Evolutionary conservation across 2,113 vertebrate species (phyloP).

Genomic region (Oplegnathus fasciatus): DNA sequence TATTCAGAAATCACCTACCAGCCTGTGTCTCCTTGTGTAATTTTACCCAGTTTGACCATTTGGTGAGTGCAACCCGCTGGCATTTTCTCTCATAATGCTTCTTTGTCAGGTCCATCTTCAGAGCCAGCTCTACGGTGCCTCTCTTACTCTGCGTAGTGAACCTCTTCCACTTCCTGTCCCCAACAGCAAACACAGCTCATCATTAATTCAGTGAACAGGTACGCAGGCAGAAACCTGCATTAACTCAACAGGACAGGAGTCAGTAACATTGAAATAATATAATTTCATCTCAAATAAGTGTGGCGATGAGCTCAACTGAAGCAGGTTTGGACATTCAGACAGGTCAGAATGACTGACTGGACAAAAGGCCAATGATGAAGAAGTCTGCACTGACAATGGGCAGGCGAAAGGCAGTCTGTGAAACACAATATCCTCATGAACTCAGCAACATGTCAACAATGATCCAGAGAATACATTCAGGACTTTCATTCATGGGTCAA

Average conservation of each 20-base stretch:
- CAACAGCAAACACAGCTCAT: constrained; percentile 59
- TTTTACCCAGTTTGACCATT: constrained; percentile 68
- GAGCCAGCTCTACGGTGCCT: constrained; percentile 26
- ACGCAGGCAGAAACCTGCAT: background rate
- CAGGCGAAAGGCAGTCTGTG: constrained; percentile 45
- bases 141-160: constrained; percentile 55
- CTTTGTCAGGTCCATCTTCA: constrained; percentile 64
- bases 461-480: constrained; percentile 29
- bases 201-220: constrained; percentile 70
- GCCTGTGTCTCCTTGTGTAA: constrained; percentile 48
- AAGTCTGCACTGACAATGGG: background rate
- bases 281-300: background rate
- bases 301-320: constrained; percentile 7
- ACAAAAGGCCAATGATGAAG: background rate
- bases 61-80: constrained; percentile 42
- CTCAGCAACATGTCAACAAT: constrained; percentile 31
- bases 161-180: constrained; percentile 71
- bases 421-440: constrained; percentile 44
- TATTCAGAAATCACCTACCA: constrained; percentile 63
- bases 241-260: background rate
- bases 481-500: constrained; percentile 47
- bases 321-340: background rate
- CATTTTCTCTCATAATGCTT: constrained; percentile 47
- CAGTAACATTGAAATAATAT: background rate
- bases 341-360: background rate